Evolutionary conservation across 2,888 invertebrate species (phyloP), one percentile per base, ranked within the genome.

Genomic region (Ceratothoa steindachneri): DNA sequence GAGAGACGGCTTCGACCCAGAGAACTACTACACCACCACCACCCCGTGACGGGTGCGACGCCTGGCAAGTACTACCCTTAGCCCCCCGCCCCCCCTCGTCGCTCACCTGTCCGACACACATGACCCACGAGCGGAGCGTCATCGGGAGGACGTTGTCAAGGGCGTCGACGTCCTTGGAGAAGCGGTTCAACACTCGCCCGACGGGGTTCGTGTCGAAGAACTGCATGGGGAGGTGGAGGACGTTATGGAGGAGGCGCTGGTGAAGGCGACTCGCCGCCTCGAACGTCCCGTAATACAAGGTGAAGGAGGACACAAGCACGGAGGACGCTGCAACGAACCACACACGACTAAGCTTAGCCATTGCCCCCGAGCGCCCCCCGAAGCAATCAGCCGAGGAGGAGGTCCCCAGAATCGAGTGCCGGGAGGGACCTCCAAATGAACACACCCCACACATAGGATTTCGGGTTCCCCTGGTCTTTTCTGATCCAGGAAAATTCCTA

Each of bases 61-160:
- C n/a, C n/a, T n/a, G n/a, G n/a, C n/a, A n/a, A n/a, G n/a, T n/a
- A n/a, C n/a, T n/a, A n/a, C n/a, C n/a, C n/a, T n/a, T n/a, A n/a
- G n/a, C n/a, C n/a, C 41, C 5, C 41, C 15, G 41, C 15, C 5
- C 41, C 5, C 41, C 41, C 41, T 5, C 41, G 7, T 15, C 15
- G 41, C 60, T 24, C 24, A 60, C 60, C 60, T 60, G 60, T 60
- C 60, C 60, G 28, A 74, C 53, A 24, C 74, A 74, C 64, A 70
- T 83, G 68, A 87, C 71, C 90, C 90, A 91, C 81, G 89, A 89
- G 83, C 90, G 87, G 83, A 91, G 86, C 81, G 88, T 67, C 87
- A 88, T 73, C 4, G 80, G 79, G 15, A 81, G 53, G 27, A 72
- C 52, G 28, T 65, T 74, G 67, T 81, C 81, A n/a, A 81, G 51